phyloP scores from a whole-genome alignment of 2,888 invertebrate genomes.

The Pandemis heparana region DNA sequence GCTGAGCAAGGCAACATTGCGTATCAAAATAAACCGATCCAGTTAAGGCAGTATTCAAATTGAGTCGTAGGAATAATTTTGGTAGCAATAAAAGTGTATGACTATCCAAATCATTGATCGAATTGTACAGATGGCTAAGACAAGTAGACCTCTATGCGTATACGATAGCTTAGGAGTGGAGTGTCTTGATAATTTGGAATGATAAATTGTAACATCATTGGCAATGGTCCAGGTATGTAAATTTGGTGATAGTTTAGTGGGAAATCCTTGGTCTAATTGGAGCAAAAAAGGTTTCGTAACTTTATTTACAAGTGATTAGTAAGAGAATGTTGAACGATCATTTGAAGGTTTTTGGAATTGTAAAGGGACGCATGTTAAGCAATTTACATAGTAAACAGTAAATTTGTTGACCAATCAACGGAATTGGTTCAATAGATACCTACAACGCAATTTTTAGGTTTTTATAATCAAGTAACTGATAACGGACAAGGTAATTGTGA shows the following conservation, averaged over 20 bases:
- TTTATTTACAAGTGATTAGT: constrained; percentile 13
- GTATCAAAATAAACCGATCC: constrained; percentile 35
- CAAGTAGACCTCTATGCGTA: constrained; percentile 8
- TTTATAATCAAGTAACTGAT: background rate
- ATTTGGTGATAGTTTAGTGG: constrained; percentile 29
- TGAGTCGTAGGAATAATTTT: constrained; percentile 9
- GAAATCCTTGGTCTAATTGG: constrained; percentile 38
- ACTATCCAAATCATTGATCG: constrained; percentile 15
- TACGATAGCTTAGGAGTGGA: background rate
- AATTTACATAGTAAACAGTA: background rate
- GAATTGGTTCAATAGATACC: background rate
- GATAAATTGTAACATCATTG: constrained; percentile 21
- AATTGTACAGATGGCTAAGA: constrained; percentile 15
- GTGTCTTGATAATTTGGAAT: constrained; percentile 10
- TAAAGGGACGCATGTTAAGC: constrained; percentile 10
- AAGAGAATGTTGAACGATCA: constrained; percentile 20
- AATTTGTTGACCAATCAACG: background rate
- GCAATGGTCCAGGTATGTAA: constrained; percentile 33
- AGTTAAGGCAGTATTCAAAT: constrained; percentile 23
- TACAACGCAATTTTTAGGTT: constrained; percentile 1
- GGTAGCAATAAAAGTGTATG: constrained; percentile 13
- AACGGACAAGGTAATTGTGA: background rate
- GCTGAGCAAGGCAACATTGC: constrained; percentile 34
- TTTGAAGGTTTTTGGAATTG: constrained; percentile 29
- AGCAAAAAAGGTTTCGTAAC: constrained; percentile 23